phyloP scores from a whole-genome alignment of 2,888 invertebrate species.

The Alcis repandata region DNA sequence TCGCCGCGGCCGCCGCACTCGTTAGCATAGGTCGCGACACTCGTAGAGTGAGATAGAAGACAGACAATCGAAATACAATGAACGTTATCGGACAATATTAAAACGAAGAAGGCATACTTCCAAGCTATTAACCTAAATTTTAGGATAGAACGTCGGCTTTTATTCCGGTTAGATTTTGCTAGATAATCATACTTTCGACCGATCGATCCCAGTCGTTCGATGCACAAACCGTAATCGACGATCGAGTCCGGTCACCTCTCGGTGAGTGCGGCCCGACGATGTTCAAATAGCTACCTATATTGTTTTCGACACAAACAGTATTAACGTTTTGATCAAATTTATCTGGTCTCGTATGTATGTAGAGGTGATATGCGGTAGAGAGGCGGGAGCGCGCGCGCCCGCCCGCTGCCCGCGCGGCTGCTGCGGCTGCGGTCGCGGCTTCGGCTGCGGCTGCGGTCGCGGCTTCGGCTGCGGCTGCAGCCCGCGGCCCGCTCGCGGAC shows the following conservation, averaged over 20 bases:
- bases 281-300: constrained; percentile 69
- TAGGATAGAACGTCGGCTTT: constrained; percentile 85
- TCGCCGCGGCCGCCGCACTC: constrained; percentile 59
- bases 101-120: constrained; percentile 84
- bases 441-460: constrained; percentile 51
- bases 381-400: constrained; percentile 59
- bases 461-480: constrained; percentile 31
- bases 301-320: constrained; percentile 82
- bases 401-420: constrained; percentile 45
- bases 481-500: constrained; percentile 34
- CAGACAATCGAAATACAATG: constrained; percentile 79
- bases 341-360: constrained; percentile 76
- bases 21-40: constrained; percentile 82
- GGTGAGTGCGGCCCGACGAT: constrained; percentile 67
- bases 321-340: constrained; percentile 81
- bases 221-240: constrained; percentile 84
- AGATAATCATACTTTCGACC: constrained; percentile 79
- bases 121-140: constrained; percentile 82
- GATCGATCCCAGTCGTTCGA: constrained; percentile 78
- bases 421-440: constrained; percentile 28
- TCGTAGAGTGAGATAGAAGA: constrained; percentile 82
- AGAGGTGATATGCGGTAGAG: constrained; percentile 82
- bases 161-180: constrained; percentile 86
- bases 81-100: constrained; percentile 85
- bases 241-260: constrained; percentile 78